phyloP scores from a whole-genome alignment of 2,888 invertebrate genomes.

The Steinernema scapterisci region DNA sequence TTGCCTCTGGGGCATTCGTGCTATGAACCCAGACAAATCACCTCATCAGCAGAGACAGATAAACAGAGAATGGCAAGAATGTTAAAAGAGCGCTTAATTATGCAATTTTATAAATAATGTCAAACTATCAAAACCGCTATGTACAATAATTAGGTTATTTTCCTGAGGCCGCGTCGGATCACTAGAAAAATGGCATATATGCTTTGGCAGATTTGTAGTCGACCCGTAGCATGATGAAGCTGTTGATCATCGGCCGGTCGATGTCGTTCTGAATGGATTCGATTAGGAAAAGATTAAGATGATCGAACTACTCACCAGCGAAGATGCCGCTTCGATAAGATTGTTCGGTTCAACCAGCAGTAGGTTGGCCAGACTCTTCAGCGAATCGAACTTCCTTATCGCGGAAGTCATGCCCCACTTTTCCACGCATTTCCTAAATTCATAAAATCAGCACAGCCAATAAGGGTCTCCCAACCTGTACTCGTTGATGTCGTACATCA shows the following conservation, averaged over 20 bases:
- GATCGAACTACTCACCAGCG: constrained; percentile 75
- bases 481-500: constrained; percentile 96
- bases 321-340: constrained; percentile 89
- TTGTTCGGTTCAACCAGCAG: constrained; percentile 93
- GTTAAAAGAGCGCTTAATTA: background rate
- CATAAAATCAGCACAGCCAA: background rate
- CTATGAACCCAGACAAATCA: too few species aligned
- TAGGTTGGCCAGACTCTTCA: constrained; percentile 93
- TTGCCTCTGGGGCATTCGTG: background rate
- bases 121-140: background rate
- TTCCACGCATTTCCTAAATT: constrained; percentile 44
- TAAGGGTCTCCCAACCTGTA: constrained; percentile 72
- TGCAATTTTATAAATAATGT: background rate
- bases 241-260: constrained; percentile 85
- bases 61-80: too few species aligned
- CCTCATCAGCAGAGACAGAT: too few species aligned
- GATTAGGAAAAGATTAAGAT: constrained; percentile 26
- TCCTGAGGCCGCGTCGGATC: background rate
- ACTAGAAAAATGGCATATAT: constrained; percentile 11
- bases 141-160: background rate
- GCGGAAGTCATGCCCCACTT: constrained; percentile 44
- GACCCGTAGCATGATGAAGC: constrained; percentile 89
- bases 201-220: constrained; percentile 71
- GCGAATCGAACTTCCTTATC: constrained; percentile 86
- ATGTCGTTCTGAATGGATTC: constrained; percentile 71